A percentile compares a stretch with the other conserved stretches of the same genome.
Evolutionary conservation across 1,140 invertebrate genomes (phyloP).

Genomic region (Brachionus rubens): DNA sequence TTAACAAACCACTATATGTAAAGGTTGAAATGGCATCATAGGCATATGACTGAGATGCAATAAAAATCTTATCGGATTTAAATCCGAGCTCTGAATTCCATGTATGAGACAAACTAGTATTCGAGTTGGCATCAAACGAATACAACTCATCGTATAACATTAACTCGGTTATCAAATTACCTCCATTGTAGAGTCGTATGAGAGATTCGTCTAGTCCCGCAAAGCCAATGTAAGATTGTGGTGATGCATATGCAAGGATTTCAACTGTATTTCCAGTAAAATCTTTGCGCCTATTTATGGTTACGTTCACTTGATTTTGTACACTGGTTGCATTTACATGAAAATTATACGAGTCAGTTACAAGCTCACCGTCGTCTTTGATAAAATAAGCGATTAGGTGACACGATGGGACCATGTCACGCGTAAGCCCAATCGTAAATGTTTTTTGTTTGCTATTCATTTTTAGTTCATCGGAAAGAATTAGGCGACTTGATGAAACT

Average conservation of each 20-base stretch:
- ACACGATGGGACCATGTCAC: conserved; percentile 88
- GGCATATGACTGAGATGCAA: conserved; percentile 31
- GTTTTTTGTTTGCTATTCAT: conserved; percentile 64
- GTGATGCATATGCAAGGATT: conserved; percentile 83
- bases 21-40: conserved; percentile 49
- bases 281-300: conserved; percentile 85
- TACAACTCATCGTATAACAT: conserved; percentile 45
- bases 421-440: conserved; percentile 79
- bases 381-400: conserved; percentile 85
- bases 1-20: conserved; percentile 72
- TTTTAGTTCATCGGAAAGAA: conserved; percentile 55
- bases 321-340: conserved; percentile 79
- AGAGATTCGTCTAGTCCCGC: conserved; percentile 71
- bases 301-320: conserved; percentile 72
- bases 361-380: conserved; percentile 73
- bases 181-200: neutral
- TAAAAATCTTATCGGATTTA: neutral
- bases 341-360: conserved; percentile 86
- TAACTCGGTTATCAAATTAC: neutral
- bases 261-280: conserved; percentile 84
- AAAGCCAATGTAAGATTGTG: conserved; percentile 84
- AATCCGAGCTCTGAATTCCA: conserved; percentile 19
- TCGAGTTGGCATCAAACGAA: conserved; percentile 21
- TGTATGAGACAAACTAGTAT: conserved; percentile 38
- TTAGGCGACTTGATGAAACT: conserved; percentile 57